Conservation (phyloP, 2,797 vertebrate species). For the Danio aesculapii region DNA sequence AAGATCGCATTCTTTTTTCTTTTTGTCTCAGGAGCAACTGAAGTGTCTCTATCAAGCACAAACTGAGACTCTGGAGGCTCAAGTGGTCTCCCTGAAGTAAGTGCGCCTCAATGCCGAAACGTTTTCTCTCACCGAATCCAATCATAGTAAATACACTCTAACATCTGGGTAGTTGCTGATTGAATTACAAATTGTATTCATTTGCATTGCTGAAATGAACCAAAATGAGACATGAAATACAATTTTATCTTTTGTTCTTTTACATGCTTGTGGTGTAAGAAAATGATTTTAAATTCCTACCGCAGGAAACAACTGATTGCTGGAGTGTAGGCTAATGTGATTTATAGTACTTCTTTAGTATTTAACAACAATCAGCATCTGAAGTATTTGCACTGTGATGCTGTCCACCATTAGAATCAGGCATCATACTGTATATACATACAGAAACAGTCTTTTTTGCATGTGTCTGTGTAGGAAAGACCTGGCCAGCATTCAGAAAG, state of each 20-base stretch:
- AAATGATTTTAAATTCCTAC: background rate
- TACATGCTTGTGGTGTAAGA: background rate
- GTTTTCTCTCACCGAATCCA: background rate
- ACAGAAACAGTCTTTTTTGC: background rate
- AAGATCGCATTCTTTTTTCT: constrained; percentile 10
- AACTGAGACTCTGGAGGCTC: constrained; percentile 81
- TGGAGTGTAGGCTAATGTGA: background rate
- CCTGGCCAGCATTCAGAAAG: constrained; percentile 84
- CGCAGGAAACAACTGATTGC: background rate
- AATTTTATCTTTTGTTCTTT: background rate
- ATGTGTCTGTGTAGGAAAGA: constrained; percentile 81
- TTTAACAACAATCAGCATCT: background rate
- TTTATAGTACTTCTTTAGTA: background rate
- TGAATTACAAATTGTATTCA: background rate
- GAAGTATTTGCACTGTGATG: background rate
- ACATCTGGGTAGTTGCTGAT: background rate
- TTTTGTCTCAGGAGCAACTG: constrained; percentile 81
- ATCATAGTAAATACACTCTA: background rate
- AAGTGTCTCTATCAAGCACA: constrained; percentile 85
- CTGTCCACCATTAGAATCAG: background rate
- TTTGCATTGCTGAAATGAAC: background rate
- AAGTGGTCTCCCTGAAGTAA: constrained; percentile 87
- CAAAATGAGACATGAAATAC: background rate
- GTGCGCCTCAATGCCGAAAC: constrained; percentile 40
- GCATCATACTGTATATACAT: background rate